These are phyloP conservation scores for Zaprionus capensis DNA, from an alignment of 1,140 invertebrate genomes.

Conservation along the genomic window DNA sequence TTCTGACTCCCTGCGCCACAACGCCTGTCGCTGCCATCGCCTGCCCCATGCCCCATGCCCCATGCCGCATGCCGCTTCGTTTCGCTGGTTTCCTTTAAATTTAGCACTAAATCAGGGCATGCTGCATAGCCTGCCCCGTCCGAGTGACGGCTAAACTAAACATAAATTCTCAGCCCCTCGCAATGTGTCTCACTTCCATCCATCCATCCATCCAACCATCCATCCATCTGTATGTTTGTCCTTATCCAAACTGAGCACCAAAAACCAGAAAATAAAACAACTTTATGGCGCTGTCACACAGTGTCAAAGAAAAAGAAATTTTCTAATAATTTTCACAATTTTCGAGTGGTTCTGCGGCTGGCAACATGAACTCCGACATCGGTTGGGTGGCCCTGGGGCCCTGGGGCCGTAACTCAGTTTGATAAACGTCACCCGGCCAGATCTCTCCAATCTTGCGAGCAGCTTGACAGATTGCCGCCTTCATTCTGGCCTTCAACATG, in stretches of 20 bases:
- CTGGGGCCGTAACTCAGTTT: conserved; percentile 61
- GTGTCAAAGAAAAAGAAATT: conserved; percentile 63
- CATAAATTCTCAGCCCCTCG: conserved; percentile 69
- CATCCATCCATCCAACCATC: not conserved
- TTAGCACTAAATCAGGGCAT: conserved; percentile 84
- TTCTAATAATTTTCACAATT: conserved; percentile 58
- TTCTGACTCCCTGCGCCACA: conserved; percentile 18
- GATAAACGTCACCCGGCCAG: conserved; percentile 52
- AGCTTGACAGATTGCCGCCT: conserved; percentile 28
- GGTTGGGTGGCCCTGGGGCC: conserved; percentile 41
- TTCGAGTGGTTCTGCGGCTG: conserved; percentile 54
- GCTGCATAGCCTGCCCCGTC: conserved; percentile 36
- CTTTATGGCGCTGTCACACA: conserved; percentile 69
- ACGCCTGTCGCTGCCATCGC: not conserved
- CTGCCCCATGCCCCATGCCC: not conserved
- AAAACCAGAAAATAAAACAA: conserved; percentile 10
- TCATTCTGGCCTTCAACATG: not conserved
- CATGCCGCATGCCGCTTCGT: not conserved
- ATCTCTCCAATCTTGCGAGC: conserved; percentile 12
- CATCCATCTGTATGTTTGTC: not conserved
- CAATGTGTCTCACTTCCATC: conserved; percentile 50
- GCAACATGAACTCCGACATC: conserved; percentile 75
- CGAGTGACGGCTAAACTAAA: conserved; percentile 71
- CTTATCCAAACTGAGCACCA: conserved; percentile 7
- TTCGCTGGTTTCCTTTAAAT: conserved; percentile 66